These are phyloP conservation scores for Arrhopalites spinosus DNA, from an alignment of 2,888 invertebrate species.

Conservation along the genomic window DNA sequence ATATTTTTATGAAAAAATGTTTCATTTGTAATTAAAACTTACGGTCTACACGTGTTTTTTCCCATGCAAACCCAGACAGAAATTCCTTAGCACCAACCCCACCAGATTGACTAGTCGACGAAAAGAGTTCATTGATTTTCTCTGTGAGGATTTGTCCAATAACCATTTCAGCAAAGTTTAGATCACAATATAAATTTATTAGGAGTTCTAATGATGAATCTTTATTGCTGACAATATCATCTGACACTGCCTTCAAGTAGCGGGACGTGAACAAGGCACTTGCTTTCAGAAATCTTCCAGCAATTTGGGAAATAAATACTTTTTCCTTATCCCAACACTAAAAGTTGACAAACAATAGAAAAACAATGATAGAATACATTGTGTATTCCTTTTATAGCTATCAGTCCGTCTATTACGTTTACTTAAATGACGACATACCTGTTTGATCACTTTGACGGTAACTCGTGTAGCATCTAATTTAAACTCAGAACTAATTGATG, in stretches of 20 bases:
- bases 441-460: constrained; percentile 52
- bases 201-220: constrained; percentile 31
- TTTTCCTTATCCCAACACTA: constrained; percentile 55
- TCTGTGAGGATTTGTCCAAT: constrained; percentile 51
- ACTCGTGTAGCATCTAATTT: constrained; percentile 51
- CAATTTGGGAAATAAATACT: constrained; percentile 49
- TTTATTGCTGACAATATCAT: constrained; percentile 44
- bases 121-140: constrained; percentile 40
- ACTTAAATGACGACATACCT: too few species aligned
- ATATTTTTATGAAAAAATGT: too few species aligned
- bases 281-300: constrained; percentile 54
- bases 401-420: too few species aligned
- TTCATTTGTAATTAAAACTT: too few species aligned
- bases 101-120: not conserved
- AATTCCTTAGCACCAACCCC: constrained; percentile 28
- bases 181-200: constrained; percentile 49
- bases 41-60: constrained; percentile 36
- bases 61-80: constrained; percentile 49
- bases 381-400: too few species aligned
- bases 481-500: constrained; percentile 50
- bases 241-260: constrained; percentile 47
- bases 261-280: constrained; percentile 54
- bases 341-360: constrained; percentile 12
- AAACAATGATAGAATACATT: too few species aligned
- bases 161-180: constrained; percentile 52